These are phyloP conservation scores for Sesia bembeciformis DNA, from an alignment of 2,888 invertebrate genomes.

Conservation along the genomic window DNA sequence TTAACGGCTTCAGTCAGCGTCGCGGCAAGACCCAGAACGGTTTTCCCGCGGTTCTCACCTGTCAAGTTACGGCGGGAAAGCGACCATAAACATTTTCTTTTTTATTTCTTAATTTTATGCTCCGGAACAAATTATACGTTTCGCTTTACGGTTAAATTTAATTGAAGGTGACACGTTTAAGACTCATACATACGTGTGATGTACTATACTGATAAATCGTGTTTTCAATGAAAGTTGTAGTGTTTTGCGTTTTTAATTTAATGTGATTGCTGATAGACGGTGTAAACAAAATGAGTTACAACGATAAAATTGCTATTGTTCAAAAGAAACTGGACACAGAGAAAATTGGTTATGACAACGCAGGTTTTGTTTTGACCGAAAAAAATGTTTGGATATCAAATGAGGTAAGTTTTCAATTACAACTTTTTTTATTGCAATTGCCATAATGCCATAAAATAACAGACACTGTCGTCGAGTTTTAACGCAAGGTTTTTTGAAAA, in stretches of 20 bases:
- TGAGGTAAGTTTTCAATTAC: conserved; percentile 20
- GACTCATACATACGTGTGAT: too few species aligned
- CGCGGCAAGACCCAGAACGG: conserved; percentile 26
- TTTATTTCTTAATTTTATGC: conserved; percentile 7
- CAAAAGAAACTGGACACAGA: conserved; percentile 28
- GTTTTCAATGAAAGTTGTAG: too few species aligned
- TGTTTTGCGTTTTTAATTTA: too few species aligned
- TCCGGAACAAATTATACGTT: not conserved
- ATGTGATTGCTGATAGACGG: not conserved
- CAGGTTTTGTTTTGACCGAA: conserved; percentile 52
- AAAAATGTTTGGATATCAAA: conserved; percentile 34
- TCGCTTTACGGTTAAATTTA: too few species aligned
- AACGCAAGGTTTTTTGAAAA: not conserved
- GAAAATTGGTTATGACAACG: conserved; percentile 47
- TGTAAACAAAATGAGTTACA: conserved; percentile 13
- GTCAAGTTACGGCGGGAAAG: conserved; percentile 36
- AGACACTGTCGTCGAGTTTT: not conserved
- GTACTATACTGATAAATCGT: too few species aligned
- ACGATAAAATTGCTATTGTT: conserved; percentile 17
- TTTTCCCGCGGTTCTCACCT: conserved; percentile 30
- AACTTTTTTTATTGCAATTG: not conserved
- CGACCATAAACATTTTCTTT: conserved; percentile 8
- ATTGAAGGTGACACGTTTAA: too few species aligned
- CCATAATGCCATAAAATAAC: not conserved
- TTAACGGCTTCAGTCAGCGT: conserved; percentile 28